Evolutionary conservation across 2,888 invertebrate species (phyloP).

Genomic region (Galerucella pusilla): DNA sequence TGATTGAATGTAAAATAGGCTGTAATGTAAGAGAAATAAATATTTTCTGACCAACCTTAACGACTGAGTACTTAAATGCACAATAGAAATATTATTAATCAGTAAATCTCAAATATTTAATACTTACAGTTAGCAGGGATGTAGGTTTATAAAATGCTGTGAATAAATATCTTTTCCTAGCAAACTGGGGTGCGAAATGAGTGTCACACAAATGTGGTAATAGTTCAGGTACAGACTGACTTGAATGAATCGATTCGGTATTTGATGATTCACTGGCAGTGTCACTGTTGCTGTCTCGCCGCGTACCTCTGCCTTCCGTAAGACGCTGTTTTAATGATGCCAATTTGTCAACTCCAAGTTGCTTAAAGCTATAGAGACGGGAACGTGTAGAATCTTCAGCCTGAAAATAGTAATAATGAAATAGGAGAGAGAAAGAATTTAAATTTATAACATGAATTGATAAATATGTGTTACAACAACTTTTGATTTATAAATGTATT

Average conservation of each 20-base stretch:
- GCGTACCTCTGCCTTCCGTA: slow-evolving; percentile 65
- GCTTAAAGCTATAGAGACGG: slow-evolving; percentile 73
- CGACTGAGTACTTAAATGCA: background rate
- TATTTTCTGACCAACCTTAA: background rate
- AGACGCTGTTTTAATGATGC: slow-evolving; percentile 73
- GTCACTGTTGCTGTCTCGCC: slow-evolving; percentile 62
- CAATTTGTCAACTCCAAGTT: slow-evolving; percentile 76
- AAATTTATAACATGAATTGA: too few species aligned
- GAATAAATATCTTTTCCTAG: slow-evolving; percentile 70
- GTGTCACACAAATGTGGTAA: slow-evolving; percentile 67
- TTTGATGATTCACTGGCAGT: slow-evolving; percentile 60
- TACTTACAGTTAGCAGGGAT: slow-evolving; percentile 68
- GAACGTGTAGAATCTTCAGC: slow-evolving; percentile 65
- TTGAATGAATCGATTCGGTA: slow-evolving; percentile 49
- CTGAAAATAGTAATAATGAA: slow-evolving; percentile 25
- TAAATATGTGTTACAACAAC: too few species aligned
- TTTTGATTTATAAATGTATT: background rate
- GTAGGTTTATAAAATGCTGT: slow-evolving; percentile 71
- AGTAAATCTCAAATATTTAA: background rate
- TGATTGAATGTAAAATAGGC: too few species aligned
- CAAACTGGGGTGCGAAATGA: slow-evolving; percentile 70
- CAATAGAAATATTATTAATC: background rate
- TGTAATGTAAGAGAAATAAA: too few species aligned
- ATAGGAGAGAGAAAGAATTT: background rate
- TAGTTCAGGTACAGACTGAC: slow-evolving; percentile 60